These are phyloP conservation scores for Macrotis lagotis DNA, from an alignment of 2,113 vertebrate species.

Conservation along the genomic window DNA sequence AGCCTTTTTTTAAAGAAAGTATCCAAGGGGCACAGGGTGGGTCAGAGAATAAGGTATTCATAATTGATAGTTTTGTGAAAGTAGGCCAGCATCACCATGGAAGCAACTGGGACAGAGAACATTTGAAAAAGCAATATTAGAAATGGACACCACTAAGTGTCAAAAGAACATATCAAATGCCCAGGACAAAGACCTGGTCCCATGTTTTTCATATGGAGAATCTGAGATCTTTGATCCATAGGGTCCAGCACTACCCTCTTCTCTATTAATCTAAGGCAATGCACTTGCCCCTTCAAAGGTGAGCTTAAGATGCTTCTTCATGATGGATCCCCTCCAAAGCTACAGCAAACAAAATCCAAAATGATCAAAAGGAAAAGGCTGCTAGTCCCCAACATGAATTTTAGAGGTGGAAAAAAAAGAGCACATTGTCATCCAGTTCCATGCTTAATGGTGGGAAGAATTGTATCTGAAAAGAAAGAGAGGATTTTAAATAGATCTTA, in stretches of 20 bases:
- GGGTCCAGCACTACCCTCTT: neutral
- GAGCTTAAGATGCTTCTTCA: neutral
- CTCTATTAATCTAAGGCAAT: neutral
- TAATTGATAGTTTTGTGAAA: neutral
- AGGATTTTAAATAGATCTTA: neutral
- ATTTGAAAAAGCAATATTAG: neutral
- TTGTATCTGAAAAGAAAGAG: neutral
- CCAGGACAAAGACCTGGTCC: neutral
- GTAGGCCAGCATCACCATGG: neutral
- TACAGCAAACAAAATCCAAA: neutral
- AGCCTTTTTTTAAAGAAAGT: neutral
- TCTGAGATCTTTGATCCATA: neutral
- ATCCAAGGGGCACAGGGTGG: neutral
- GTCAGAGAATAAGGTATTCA: neutral
- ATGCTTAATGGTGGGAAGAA: neutral
- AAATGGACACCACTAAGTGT: neutral
- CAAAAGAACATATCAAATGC: neutral
- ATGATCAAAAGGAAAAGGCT: neutral
- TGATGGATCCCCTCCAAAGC: neutral
- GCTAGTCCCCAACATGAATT: neutral
- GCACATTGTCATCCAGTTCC: neutral
- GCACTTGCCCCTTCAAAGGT: neutral
- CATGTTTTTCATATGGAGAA: neutral
- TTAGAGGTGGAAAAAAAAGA: neutral
- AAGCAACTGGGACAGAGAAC: neutral